Conservation (phyloP, 2,113 vertebrate species). For the Sapayoa aenigma region DNA sequence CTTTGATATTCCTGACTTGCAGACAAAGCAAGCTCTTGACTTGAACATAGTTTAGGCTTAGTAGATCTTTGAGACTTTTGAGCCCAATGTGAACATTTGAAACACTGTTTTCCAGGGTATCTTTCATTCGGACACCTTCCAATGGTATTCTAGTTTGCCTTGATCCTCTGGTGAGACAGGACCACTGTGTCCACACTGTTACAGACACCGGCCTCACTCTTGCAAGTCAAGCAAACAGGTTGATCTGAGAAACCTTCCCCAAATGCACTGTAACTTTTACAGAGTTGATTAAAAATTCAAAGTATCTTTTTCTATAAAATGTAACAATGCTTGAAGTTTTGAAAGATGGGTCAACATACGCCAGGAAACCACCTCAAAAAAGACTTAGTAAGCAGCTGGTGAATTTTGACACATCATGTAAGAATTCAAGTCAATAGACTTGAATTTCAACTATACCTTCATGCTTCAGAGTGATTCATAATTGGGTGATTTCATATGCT, state of each 20-base stretch:
- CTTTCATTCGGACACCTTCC: conserved; percentile 1
- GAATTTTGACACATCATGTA: background rate
- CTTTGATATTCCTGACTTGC: conserved; percentile 18
- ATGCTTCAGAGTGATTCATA: background rate
- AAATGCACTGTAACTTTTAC: background rate
- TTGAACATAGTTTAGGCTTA: background rate
- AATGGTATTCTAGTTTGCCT: background rate
- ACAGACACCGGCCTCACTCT: background rate
- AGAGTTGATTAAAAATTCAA: background rate
- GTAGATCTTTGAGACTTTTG: conserved; percentile 47
- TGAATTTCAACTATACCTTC: background rate
- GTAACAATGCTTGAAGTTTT: background rate
- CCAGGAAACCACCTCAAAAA: background rate
- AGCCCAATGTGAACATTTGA: conserved; percentile 33
- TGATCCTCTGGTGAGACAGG: background rate
- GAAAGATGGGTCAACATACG: background rate
- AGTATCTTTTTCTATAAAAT: background rate
- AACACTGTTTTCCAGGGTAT: background rate
- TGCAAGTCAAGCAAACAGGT: background rate
- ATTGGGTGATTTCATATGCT: background rate
- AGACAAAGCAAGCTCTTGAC: conserved; percentile 47
- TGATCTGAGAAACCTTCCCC: background rate
- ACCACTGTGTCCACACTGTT: background rate
- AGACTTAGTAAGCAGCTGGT: background rate
- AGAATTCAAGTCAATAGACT: background rate